Evolutionary conservation across 2,113 vertebrate genomes (phyloP), one percentile per base, ranked within the genome.

Genomic region (Rhea americana): DNA sequence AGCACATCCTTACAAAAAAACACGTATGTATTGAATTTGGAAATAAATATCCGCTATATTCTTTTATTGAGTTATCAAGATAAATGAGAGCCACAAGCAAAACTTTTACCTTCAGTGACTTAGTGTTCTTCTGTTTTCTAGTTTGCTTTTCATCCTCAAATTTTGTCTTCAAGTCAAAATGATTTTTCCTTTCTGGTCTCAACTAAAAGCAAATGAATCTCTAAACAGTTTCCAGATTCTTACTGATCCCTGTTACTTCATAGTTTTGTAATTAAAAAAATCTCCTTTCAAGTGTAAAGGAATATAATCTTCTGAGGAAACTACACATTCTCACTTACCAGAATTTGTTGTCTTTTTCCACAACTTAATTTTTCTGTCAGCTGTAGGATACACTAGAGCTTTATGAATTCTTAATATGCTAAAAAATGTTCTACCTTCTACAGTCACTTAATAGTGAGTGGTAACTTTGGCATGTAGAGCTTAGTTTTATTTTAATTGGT

Each of bases 121-220:
- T 35, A 30, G 59, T 81, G 28, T 65, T 94, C 87, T 91, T 78
- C 59, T 88, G 61, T 84, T 95, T 91, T 75, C 72, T 66, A 62
- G 37, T 78, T 92, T 75, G 71, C 43, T 93, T 90, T 93, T 56
- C 45, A 81, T 82, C 43, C 61, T 75, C 32, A 78, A 61, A 70
- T 93, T 90, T 93, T 93, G 39, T 83, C n/a, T 88, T 75, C 24
- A 74, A 94, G 77, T 37, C 59, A 94, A 90, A 86, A 81, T 21
- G 10, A 7, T 68, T 91, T 87, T 93, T 82, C 62, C 53, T 91
- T 86, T 82, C 62, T n/a, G 86, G 45, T 66, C 30, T 82, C 17
- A 84, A n/a, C 58, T 93, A 74, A 94, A 94, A 94, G 58, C 45
- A 94, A 94, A 84, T 82, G 73, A 55, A 17, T 62, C 58, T 91